Evolutionary conservation across 1,140 invertebrate species (phyloP).

Genomic region (Zaprionus ornatus): DNA sequence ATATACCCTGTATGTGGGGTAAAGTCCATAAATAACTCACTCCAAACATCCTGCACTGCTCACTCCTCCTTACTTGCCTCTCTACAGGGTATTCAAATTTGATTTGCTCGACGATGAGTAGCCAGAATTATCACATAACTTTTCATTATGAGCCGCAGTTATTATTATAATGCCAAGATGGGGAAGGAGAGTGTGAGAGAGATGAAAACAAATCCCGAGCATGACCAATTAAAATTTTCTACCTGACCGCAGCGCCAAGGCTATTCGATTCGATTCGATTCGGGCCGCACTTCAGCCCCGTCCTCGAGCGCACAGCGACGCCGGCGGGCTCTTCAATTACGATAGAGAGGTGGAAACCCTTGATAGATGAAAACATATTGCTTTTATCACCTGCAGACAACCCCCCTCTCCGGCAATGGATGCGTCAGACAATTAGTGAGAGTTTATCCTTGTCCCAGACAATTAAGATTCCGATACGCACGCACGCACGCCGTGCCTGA

Average conservation of each 20-base stretch:
- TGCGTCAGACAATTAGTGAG: constrained; percentile 40
- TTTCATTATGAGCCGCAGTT: constrained; percentile 36
- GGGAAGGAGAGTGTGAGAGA: neutral
- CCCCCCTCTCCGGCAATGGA: neutral
- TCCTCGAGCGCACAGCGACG: constrained; percentile 32
- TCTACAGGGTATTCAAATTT: constrained; percentile 4
- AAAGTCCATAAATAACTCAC: neutral
- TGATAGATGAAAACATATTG: constrained; percentile 43
- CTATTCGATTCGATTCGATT: constrained; percentile 2
- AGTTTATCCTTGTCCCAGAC: constrained; percentile 30
- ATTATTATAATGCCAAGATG: constrained; percentile 22
- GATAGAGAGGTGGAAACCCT: constrained; percentile 8
- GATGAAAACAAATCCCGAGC: constrained; percentile 34
- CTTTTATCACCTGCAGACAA: constrained; percentile 46
- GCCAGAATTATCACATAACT: constrained; percentile 52
- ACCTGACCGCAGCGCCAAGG: constrained; percentile 41
- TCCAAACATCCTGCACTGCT: too few species aligned
- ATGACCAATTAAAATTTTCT: constrained; percentile 53
- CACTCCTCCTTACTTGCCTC: too few species aligned
- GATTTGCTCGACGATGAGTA: constrained; percentile 42
- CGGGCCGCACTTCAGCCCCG: constrained; percentile 27
- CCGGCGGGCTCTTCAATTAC: constrained; percentile 37
- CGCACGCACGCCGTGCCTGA: constrained; percentile 37
- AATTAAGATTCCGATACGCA: constrained; percentile 61
- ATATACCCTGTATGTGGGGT: neutral